Evolutionary conservation across 2,113 vertebrate species (phyloP).

Genomic region (Candoia aspera): DNA sequence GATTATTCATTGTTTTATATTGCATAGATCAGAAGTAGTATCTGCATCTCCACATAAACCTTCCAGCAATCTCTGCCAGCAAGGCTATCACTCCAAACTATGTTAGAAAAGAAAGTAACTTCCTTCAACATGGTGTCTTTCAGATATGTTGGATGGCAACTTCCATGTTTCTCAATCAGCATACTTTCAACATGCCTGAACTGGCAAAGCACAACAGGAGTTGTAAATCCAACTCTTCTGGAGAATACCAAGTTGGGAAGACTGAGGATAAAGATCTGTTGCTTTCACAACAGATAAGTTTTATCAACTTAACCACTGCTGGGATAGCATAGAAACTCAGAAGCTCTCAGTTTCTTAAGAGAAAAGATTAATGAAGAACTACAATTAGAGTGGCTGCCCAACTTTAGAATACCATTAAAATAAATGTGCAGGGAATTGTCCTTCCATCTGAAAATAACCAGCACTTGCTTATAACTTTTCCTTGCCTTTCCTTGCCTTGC

Average conservation of each 20-base stretch:
- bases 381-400: not conserved
- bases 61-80: not conserved
- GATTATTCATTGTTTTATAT: not conserved
- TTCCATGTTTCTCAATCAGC: not conserved
- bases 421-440: not conserved
- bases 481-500: no score
- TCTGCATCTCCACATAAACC: not conserved
- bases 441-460: conserved; percentile 15
- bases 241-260: not conserved
- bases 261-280: conserved; percentile 44
- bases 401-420: not conserved
- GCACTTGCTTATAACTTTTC: no score
- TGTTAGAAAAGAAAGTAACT: not conserved
- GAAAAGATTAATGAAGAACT: not conserved
- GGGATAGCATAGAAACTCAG: not conserved
- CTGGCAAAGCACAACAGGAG: not conserved
- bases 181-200: not conserved
- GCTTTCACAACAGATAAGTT: conserved; percentile 24
- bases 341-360: not conserved
- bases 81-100: not conserved
- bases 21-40: not conserved
- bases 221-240: not conserved
- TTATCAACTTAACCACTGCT: not conserved
- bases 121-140: not conserved
- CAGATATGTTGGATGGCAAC: not conserved